Conservation (phyloP, 1,140 invertebrate species). For the Drosophila carrolli region DNA sequence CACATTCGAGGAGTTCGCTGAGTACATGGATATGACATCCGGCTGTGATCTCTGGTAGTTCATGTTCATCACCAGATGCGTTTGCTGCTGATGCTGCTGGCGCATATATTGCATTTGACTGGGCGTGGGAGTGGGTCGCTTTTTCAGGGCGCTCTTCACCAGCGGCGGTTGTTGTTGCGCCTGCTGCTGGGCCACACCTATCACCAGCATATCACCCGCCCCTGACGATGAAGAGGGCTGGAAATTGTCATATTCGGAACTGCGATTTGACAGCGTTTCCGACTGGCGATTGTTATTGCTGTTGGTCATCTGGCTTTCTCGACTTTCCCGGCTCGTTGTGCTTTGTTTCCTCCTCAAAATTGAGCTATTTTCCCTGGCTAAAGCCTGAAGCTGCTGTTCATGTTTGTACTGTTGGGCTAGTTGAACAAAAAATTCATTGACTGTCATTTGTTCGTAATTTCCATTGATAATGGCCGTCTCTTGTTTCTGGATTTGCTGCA, state of each 20-base stretch:
- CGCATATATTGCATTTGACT: constrained; percentile 62
- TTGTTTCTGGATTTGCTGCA: constrained; percentile 81
- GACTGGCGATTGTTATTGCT: constrained; percentile 68
- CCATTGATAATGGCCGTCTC: constrained; percentile 77
- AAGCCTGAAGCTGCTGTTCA: constrained; percentile 61
- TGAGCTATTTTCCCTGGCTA: constrained; percentile 50
- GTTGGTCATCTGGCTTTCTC: constrained; percentile 48
- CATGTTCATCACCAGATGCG: constrained; percentile 44
- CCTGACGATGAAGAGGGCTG: constrained; percentile 42
- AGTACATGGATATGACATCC: constrained; percentile 76
- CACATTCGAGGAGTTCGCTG: constrained; percentile 79
- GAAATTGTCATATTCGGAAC: constrained; percentile 81
- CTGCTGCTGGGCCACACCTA: constrained; percentile 72
- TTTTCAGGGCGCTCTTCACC: constrained; percentile 73
- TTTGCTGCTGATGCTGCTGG: constrained; percentile 43
- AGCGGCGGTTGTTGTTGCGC: constrained; percentile 61
- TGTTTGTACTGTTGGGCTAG: constrained; percentile 77
- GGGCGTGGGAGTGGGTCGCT: constrained; percentile 65
- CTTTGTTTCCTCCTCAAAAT: constrained; percentile 67
- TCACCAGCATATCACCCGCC: constrained; percentile 65
- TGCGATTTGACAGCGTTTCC: constrained; percentile 78
- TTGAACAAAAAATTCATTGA: constrained; percentile 77
- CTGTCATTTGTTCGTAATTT: constrained; percentile 77
- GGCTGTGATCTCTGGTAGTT: constrained; percentile 50
- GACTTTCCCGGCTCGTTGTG: constrained; percentile 54